Base-by-base conservation (phyloP, 2,888 invertebrate species). In the Cataglyphis rosenhaueri region DNA sequence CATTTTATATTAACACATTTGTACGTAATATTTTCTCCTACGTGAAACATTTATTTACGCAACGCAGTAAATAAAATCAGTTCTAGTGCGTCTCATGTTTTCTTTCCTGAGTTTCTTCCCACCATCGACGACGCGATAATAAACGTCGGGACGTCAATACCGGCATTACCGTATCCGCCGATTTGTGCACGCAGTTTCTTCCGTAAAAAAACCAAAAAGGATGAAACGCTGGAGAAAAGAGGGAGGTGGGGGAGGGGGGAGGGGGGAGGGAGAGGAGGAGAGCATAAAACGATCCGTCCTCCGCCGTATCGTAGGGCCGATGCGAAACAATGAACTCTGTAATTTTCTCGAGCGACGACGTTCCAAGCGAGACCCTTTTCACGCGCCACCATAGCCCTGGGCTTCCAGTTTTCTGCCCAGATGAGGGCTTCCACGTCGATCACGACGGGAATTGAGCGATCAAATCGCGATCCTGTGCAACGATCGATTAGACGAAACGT, bases 271-370 rank as follows among this genome's bases (percentile, higher is more conserved):
- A 74, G 61, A 84, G 85, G 32, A 3, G 32, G 6, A 76, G 64
- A 84, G 85, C 82, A 89, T 76, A 84, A 86, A 86, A 85, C 85
- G 65, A 81, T 84, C 84, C 84, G 83, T 83, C 83, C 84, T 85
- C 74, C 61, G 32, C 76, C 75, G 52, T 52, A 76, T 73, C 86
- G 83, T 55, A 85, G 81, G 84, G 78, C 85, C 87, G 81, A 83
- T 74, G 61, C 86, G 87, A 89, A 89, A 89, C 90, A 89, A 89
- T 89, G 89, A 88, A 85, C 87, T 90, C 89, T 89, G 88, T 90
- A 89, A 89, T 89, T 90, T 89, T 90, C 90, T 89, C 87, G 48
- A 85, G 79, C 85, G 85, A 87, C 90, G 84, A 84, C 85, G 85
- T 83, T 74, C 78, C 70, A 38, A 68, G 70, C 74, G 81, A 79